Base-by-base conservation (phyloP, 1,140 invertebrate genomes). In the Magallana ariakensis region DNA sequence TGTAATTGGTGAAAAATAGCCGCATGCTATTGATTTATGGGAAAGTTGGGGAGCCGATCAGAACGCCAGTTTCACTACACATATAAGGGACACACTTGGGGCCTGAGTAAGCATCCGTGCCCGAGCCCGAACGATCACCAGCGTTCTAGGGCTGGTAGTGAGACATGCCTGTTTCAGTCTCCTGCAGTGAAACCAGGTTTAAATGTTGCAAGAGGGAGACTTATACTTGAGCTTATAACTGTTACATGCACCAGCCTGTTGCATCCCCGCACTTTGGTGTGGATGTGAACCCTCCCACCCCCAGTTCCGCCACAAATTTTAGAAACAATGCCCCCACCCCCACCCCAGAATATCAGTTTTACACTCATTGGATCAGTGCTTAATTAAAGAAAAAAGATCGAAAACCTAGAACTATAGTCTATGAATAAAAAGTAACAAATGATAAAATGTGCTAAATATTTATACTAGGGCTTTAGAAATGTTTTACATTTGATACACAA, bases 241-340 rank as follows among this genome's bases (percentile, higher is more conserved):
- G 58, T 62, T 62, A 62, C 58, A 62, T 62, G 58, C 58, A 62
- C 11, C 58, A 70, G 6, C 62, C n/a, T 70, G 62, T 70, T 7
- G 62, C n/a, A 70, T 26, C 4, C 11, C n/a, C n/a, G 16, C 62
- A 70, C 22, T 11, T 70, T 22, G n/a, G 19, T 8, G 62, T 70
- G 62, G 62, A 70, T 70, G 8, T 70, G 62, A 26, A n/a, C 62
- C 62, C 62, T 10, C 10, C 62, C 62, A 70, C 62, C 62, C 62
- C 62, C 62, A 33, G 22, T 70, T 19, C 62, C 6, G 22, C n/a
- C 62, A 26, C 19, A n/a, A 19, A 66, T 19, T 19, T 19, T 66
- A 19, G 62, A 66, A n/a, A 1, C 15, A 66, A 66, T 66, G 62
- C 9, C n/a, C 62, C 62, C n/a, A 3, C n/a, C 62, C 33, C 33